Evolutionary conservation across 37 sponge, comb jelly and placozoan species (phyloP).

Genomic region (Cliona cf. orientalis): DNA sequence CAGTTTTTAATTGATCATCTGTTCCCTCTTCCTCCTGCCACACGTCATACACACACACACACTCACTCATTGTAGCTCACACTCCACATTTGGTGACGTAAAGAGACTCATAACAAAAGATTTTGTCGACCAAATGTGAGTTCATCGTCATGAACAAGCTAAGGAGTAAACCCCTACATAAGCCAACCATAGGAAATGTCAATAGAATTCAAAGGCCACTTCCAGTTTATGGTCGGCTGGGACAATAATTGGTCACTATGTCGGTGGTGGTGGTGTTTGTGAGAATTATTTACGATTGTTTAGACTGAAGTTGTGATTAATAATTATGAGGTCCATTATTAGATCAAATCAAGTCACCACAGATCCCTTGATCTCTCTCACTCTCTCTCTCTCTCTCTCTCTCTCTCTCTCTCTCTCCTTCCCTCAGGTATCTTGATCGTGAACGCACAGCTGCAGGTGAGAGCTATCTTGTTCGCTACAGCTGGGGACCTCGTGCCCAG

Average conservation of each 20-base stretch:
- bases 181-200: no score
- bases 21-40: background rate
- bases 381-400: background rate
- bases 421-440: conserved; percentile 60
- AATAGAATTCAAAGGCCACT: no score
- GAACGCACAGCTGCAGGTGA: conserved; percentile 56
- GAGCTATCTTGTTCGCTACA: conserved; percentile 28
- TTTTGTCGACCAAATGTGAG: conserved; percentile 60
- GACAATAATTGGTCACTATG: no score
- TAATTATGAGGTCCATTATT: no score
- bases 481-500: conserved; percentile 69
- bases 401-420: background rate
- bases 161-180: background rate
- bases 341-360: no score
- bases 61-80: background rate
- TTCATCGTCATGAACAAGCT: background rate
- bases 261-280: no score
- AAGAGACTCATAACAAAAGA: conserved; percentile 41
- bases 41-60: background rate
- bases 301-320: no score
- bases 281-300: no score
- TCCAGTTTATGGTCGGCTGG: no score
- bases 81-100: conserved; percentile 64
- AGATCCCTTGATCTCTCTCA: no score
- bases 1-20: background rate